Percentiles rank a stretch among this genome's conserved stretches.
phyloP scores from a whole-genome alignment of 2,888 invertebrate genomes.

The Xylocampa areola region DNA sequence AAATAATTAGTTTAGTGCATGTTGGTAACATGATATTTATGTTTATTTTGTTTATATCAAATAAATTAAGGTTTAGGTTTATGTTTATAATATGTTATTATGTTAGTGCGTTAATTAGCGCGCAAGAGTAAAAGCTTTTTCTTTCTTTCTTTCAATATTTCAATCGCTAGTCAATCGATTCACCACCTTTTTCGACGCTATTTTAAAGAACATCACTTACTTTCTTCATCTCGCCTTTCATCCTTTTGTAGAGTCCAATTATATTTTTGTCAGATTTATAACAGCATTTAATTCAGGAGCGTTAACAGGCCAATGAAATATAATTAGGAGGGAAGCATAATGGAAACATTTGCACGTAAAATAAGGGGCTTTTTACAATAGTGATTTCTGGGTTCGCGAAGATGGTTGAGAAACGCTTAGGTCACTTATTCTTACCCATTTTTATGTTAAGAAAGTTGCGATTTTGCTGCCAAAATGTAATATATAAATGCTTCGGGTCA shows the following conservation, averaged over 20 bases:
- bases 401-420: neutral
- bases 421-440: neutral
- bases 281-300: conserved; percentile 38
- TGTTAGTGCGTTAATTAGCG: too few species aligned
- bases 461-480: neutral
- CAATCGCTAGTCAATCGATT: too few species aligned
- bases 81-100: too few species aligned
- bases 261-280: conserved; percentile 45
- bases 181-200: conserved; percentile 6
- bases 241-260: conserved; percentile 29
- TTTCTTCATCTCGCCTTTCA: conserved; percentile 15
- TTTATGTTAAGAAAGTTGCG: neutral
- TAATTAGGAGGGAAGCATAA: conserved; percentile 44
- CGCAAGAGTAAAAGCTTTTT: too few species aligned
- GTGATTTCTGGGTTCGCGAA: neutral
- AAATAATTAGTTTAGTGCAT: too few species aligned
- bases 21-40: too few species aligned
- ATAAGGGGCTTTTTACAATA: conserved; percentile 9
- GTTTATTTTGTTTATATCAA: too few species aligned
- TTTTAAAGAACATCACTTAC: conserved; percentile 21
- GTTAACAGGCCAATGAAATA: conserved; percentile 52
- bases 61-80: too few species aligned
- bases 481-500: neutral
- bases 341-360: conserved; percentile 43
- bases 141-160: too few species aligned